Evolutionary conservation across 2,888 invertebrate genomes (phyloP).

Genomic region (Clitarchus hookeri): DNA sequence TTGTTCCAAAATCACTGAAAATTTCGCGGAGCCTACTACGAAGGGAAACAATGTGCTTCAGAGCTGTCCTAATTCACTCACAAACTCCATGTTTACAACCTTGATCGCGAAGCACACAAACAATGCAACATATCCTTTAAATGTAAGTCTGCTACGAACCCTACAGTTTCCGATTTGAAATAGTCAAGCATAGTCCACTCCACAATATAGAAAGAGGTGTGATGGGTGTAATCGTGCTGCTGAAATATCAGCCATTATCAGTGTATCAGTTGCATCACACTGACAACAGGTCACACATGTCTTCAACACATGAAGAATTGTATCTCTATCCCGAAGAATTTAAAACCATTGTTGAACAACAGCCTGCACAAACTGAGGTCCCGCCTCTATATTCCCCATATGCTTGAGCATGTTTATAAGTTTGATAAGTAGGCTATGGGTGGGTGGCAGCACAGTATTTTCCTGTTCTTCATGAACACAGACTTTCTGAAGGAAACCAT

Average conservation of each 20-base stretch:
- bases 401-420: neutral
- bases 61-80: too few species aligned
- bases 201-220: neutral
- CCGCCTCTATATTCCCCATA: neutral
- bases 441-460: neutral
- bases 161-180: neutral
- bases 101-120: too few species aligned
- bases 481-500: neutral
- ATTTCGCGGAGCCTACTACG: too few species aligned
- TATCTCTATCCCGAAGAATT: too few species aligned
- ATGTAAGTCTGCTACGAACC: too few species aligned
- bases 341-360: neutral
- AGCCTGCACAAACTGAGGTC: neutral
- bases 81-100: too few species aligned
- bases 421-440: neutral
- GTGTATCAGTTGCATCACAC: neutral
- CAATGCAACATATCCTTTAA: too few species aligned
- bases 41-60: too few species aligned
- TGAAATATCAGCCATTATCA: neutral
- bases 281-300: neutral
- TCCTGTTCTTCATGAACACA: neutral
- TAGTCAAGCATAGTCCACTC: neutral
- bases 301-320: neutral
- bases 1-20: too few species aligned
- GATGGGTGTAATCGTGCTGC: neutral